Evolutionary conservation across 2,888 invertebrate species (phyloP), one percentile per base, ranked within the genome.

Genomic region (Cotesia congregata): DNA sequence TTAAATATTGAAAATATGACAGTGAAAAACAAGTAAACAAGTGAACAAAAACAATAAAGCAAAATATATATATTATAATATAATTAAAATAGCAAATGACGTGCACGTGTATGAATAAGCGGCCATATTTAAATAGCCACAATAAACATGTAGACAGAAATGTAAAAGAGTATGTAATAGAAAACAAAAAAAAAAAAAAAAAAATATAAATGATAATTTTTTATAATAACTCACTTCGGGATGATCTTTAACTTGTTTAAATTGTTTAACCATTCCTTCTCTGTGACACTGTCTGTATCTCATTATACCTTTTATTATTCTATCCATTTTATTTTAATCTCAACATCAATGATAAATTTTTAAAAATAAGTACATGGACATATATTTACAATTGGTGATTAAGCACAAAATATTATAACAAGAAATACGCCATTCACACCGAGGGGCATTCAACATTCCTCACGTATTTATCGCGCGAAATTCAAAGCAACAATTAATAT

Each of bases 221-320:
- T 30, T 3, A 62, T 61, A 38, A 69, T 39, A 81, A 90, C 93
- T 91, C 91, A 96, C 96, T 91, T 93, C 93, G 30, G 98, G 98
- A 91, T 97, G 93, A 91, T 98, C 95, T 88, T 93, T 93, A 82
- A 98, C 96, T 92, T 94, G 92, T 90, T 95, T 92, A 90, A 98
- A 98, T 90, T 98, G 97, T 90, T 96, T 94, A 50, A 98, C 96
- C 97, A 97, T 97, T 86, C 93, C 93, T 78, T 94, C 93, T 81
- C 95, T 92, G 82, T 95, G 95, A 76, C 95, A 93, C 79, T 94
- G 92, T 78, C 97, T 93, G 90, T 97, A 98, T 86, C 94, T 93
- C 94, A 98, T 96, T 74, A 98, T 95, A 72, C 98, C 98, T 87
- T 94, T 93, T 82, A 98, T 90, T 88, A 98, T 95, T 90, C 95